Conservation (phyloP, 2,888 invertebrate genomes). For the Lycia hirtaria region DNA sequence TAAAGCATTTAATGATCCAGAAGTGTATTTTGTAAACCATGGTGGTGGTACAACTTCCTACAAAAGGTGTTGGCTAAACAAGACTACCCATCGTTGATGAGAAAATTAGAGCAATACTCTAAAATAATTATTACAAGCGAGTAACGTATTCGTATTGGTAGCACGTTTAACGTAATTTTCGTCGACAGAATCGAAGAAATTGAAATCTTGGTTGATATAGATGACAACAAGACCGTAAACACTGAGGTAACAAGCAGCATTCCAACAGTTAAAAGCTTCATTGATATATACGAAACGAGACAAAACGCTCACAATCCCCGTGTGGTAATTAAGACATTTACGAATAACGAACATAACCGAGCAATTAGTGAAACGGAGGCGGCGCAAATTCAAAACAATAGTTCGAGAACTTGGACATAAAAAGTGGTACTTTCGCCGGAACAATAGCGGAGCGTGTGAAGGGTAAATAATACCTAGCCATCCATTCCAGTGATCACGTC, state of each 20-base stretch:
- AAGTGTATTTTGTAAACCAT: too few relatives aligned
- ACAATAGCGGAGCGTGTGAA: constrained; percentile 44
- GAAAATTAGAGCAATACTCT: too few relatives aligned
- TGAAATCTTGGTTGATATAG: too few relatives aligned
- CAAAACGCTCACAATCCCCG: not conserved
- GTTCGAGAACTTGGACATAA: constrained; percentile 34
- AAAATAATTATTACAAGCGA: too few relatives aligned
- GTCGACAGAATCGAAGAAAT: too few relatives aligned
- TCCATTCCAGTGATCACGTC: constrained; percentile 65
- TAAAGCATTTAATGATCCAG: too few relatives aligned
- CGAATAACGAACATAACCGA: constrained; percentile 16
- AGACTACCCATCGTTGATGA: too few relatives aligned
- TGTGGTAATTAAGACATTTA: constrained; percentile 12
- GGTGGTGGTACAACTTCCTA: too few relatives aligned
- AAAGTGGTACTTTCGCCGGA: constrained; percentile 49
- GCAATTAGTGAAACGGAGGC: constrained; percentile 27
- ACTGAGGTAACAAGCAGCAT: not conserved
- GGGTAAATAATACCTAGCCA: constrained; percentile 66
- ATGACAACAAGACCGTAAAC: not conserved
- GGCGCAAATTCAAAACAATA: constrained; percentile 33
- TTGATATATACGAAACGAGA: not conserved
- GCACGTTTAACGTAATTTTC: too few relatives aligned
- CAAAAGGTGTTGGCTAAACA: too few relatives aligned
- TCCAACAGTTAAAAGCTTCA: not conserved
- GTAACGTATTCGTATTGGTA: too few relatives aligned